Evolutionary conservation across 2,797 vertebrate species (phyloP), one percentile per base, ranked within the genome.

Genomic region (Pitangus sulphuratus): DNA sequence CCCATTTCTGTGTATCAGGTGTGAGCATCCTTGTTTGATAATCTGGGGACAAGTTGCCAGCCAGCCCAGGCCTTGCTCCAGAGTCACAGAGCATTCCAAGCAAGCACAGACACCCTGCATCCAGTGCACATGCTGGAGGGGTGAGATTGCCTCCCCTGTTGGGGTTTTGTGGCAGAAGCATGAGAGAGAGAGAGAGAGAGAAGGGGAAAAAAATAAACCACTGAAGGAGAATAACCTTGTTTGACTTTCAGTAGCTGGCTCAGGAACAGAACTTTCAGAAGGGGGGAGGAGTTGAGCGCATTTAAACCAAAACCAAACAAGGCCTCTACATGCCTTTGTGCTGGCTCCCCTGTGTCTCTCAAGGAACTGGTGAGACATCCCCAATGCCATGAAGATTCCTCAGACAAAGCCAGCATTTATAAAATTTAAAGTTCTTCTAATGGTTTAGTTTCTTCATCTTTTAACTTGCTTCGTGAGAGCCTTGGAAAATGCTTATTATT

Each of bases 111-210:
- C 22, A 1, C 69, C 30, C 33, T 8, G 2, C n/a, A 3, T 4
- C 56, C 39, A 2, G 0, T 1, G 25, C 11, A 16, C 2, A 0
- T 1, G 3, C 47, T 45, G 47, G 45, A 22, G 57, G 30, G 66
- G 31, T 3, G 42, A 53, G 39, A 20, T 19, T 62, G 22, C 53
- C 62, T 60, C 57, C 39, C 44, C 24, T 60, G 13, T 26, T 69
- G 70, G 35, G 30, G 47, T 39, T 69, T 76, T 89, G 47, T 62
- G 74, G 66, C 30, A 30, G 39, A 44, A 78, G 19, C 9, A 26
- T 1, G 10, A 50, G 22, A 45, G 31, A 64, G 31, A 39, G 31
- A 64, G 31, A 39, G 44, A 44, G 44, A 15, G 17, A 22, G 28
- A 7, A 33, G 9, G 8, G 2, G 1, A 2, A 30, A 40, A 69